Conservation (phyloP, 1,140 invertebrate species). For the Galendromus occidentalis region DNA sequence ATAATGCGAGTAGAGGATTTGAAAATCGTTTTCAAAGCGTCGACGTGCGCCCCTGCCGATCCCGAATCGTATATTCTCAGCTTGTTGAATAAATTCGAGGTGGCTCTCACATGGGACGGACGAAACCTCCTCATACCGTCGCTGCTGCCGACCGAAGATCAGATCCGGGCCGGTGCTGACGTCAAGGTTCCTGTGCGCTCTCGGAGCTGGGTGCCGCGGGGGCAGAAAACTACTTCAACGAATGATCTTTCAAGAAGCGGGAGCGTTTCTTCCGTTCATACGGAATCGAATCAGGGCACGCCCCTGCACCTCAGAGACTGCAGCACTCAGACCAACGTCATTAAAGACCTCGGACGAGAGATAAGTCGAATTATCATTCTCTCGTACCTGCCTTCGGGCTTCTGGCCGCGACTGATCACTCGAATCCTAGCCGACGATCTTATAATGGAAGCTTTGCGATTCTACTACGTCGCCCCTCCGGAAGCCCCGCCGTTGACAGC, state of each 20-base stretch:
- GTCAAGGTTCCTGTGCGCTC: conserved; percentile 44
- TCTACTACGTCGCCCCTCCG: conserved; percentile 42
- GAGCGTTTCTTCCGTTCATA: conserved; percentile 4
- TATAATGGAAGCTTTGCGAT: conserved; percentile 55
- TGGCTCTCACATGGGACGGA: conserved; percentile 89
- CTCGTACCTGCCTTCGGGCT: conserved; percentile 92
- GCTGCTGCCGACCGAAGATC: conserved; percentile 61
- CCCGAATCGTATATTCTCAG: conserved; percentile 56
- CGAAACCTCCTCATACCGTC: conserved; percentile 75
- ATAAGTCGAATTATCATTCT: conserved; percentile 47
- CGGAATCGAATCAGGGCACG: conserved; percentile 1
- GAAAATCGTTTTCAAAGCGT: conserved; percentile 74
- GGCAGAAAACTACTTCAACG: conserved; percentile 34
- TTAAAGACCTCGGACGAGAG: conserved; percentile 5
- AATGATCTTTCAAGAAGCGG: not conserved
- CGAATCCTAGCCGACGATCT: conserved; percentile 71
- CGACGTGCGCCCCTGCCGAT: conserved; percentile 36
- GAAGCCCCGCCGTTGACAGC: conserved; percentile 39
- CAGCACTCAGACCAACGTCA: not conserved
- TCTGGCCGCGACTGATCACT: conserved; percentile 86
- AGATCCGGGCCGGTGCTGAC: conserved; percentile 34
- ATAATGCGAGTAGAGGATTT: conserved; percentile 86
- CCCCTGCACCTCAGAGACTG: not conserved
- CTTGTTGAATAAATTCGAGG: conserved; percentile 87
- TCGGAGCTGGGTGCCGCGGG: conserved; percentile 41